Evolutionary conservation across 37 sponge, comb jelly and placozoan species (phyloP).

Genomic region (Lycopodina hypogea): DNA sequence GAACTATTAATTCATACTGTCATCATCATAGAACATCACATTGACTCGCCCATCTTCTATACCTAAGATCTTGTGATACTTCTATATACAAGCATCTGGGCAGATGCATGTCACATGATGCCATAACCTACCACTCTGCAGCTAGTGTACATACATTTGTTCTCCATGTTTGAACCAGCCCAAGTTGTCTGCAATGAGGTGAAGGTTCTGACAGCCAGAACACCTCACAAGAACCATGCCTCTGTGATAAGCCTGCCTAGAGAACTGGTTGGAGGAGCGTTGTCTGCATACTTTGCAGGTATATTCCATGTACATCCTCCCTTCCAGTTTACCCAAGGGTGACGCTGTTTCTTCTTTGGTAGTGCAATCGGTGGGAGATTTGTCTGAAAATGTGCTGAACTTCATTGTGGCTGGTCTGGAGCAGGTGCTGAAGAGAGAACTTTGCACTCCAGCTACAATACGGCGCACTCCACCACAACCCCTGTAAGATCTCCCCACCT

Average conservation of each 20-base stretch:
- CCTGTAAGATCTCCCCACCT: too few species aligned
- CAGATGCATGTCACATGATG: too few species aligned
- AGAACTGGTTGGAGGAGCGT: constrained; percentile 62
- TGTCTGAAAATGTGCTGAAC: not conserved
- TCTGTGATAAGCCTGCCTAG: constrained; percentile 76
- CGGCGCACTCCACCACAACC: too few species aligned
- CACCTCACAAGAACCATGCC: constrained; percentile 85
- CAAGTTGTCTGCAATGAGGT: constrained; percentile 90
- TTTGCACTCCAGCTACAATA: too few species aligned
- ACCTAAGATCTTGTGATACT: too few species aligned
- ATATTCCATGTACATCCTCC: constrained; percentile 58
- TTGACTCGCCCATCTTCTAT: too few species aligned
- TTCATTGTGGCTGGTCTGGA: not conserved
- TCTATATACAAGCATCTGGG: too few species aligned
- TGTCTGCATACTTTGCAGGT: constrained; percentile 88
- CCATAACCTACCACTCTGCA: too few species aligned
- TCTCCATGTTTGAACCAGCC: constrained; percentile 79
- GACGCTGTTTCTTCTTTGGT: not conserved
- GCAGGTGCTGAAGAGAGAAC: not conserved
- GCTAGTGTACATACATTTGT: not conserved
- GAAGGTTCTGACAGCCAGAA: constrained; percentile 79
- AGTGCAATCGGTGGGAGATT: not conserved
- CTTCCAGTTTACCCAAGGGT: constrained; percentile 5
- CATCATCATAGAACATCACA: too few species aligned
- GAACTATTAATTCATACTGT: too few species aligned